phyloP scores from a whole-genome alignment of 2,888 invertebrate genomes.

The Mythimna pallens region DNA sequence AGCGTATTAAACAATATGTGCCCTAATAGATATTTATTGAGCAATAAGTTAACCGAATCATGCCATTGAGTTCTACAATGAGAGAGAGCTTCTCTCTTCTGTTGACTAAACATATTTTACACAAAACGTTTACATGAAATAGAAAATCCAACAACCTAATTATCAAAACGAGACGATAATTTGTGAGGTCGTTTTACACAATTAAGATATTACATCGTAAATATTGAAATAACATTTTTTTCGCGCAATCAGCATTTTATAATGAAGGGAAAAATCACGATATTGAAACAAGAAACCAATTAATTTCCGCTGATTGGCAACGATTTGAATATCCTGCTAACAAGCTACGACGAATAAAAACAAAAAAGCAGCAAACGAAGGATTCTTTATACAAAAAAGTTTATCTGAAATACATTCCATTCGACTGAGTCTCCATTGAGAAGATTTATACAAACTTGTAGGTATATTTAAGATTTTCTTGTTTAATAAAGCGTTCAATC shows the following conservation, averaged over 20 bases:
- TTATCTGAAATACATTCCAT: constrained; percentile 58
- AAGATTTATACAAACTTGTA: constrained; percentile 39
- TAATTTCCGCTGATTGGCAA: constrained; percentile 65
- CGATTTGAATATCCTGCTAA: constrained; percentile 62
- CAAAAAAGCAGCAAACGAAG: constrained; percentile 49
- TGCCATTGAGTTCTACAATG: constrained; percentile 6
- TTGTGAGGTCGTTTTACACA: constrained; percentile 32
- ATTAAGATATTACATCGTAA: constrained; percentile 44
- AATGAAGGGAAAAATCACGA: constrained; percentile 53
- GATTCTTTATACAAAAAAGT: constrained; percentile 41
- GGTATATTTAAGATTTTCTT: constrained; percentile 33
- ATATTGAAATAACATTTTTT: constrained; percentile 54
- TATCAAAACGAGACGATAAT: constrained; percentile 37
- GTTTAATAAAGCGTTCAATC: constrained; percentile 41
- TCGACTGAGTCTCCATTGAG: constrained; percentile 47
- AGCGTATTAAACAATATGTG: constrained; percentile 13
- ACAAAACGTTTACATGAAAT: too few relatives aligned
- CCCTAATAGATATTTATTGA: constrained; percentile 19
- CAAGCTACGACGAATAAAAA: constrained; percentile 59
- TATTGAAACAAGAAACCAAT: constrained; percentile 66
- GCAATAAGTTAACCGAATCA: constrained; percentile 21
- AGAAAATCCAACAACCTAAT: constrained; percentile 11
- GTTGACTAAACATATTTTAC: neutral
- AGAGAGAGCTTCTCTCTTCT: neutral
- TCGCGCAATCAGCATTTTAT: constrained; percentile 46